Percentiles rank a stretch among this genome's conserved stretches.
Evolutionary conservation across 2,888 invertebrate genomes (phyloP).

Genomic region (Cheiracanthium punctorium): DNA sequence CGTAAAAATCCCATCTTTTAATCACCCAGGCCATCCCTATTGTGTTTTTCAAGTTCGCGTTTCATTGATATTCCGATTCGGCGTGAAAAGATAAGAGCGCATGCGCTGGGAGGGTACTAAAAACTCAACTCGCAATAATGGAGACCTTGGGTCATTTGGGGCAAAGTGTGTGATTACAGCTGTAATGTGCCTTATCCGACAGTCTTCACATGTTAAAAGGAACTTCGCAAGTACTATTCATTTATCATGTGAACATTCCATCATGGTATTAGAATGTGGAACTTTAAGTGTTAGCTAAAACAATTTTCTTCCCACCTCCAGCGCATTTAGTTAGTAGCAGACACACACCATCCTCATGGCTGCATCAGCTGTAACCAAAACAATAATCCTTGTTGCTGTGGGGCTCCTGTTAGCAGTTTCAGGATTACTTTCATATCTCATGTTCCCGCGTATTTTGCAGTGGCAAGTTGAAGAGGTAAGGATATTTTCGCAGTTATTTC

Average conservation of each 20-base stretch:
- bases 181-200: constrained; percentile 36
- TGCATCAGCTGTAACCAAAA: constrained; percentile 60
- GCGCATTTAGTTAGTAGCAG: background rate
- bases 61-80: constrained; percentile 11
- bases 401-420: constrained; percentile 51
- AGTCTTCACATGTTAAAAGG: constrained; percentile 20
- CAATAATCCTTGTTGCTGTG: constrained; percentile 46
- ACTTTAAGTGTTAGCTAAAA: background rate
- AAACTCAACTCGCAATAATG: constrained; percentile 14
- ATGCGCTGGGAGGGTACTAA: constrained; percentile 2
- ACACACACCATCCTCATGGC: constrained; percentile 28
- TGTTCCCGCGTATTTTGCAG: constrained; percentile 67
- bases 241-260: constrained; percentile 23
- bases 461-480: constrained; percentile 70
- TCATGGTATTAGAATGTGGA: constrained; percentile 17
- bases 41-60: background rate
- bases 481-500: background rate
- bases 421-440: constrained; percentile 56
- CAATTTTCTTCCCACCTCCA: too few relatives aligned
- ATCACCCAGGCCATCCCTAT: background rate
- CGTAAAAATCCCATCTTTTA: background rate
- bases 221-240: constrained; percentile 19
- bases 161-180: constrained; percentile 49
- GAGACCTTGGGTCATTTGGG: constrained; percentile 49
- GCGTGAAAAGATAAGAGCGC: background rate